These are phyloP conservation scores for Balaeniceps rex DNA, from an alignment of 2,113 vertebrate genomes.

Conservation along the genomic window DNA sequence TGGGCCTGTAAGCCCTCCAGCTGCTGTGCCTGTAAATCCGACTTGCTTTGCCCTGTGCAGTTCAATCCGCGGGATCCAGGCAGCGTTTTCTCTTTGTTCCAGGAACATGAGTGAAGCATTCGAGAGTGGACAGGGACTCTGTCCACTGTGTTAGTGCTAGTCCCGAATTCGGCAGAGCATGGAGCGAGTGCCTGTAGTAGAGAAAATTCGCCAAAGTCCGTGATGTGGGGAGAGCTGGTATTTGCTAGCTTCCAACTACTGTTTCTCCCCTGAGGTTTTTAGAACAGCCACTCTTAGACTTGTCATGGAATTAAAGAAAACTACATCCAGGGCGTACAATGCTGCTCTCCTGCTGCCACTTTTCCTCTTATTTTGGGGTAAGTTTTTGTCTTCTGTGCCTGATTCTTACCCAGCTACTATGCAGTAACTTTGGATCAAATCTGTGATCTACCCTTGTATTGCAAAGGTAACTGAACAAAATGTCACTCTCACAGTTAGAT, in stretches of 20 bases:
- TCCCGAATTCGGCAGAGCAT: constrained; percentile 3
- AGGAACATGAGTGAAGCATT: constrained; percentile 26
- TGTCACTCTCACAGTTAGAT: not conserved
- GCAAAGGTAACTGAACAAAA: not conserved
- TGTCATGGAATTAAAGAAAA: constrained; percentile 72
- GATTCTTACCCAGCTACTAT: not conserved
- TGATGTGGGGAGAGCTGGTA: not conserved
- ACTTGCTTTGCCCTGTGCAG: not conserved
- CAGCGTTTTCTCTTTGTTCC: constrained; percentile 58
- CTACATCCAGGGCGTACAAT: constrained; percentile 50
- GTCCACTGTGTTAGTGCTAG: constrained; percentile 18
- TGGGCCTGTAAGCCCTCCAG: not conserved
- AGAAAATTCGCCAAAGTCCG: not conserved
- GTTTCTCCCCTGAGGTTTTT: not conserved
- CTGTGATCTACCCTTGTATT: not conserved
- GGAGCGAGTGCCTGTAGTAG: not conserved
- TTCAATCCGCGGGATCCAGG: constrained; percentile 55
- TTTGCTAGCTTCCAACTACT: not conserved
- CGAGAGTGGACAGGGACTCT: constrained; percentile 42
- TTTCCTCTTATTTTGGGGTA: constrained; percentile 72
- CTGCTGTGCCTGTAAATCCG: not conserved
- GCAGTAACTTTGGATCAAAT: not conserved
- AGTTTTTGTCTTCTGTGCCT: constrained; percentile 20
- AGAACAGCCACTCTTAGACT: not conserved
- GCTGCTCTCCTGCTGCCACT: constrained; percentile 72